Conservation (phyloP, 2,888 invertebrate genomes). For the Idaea biselata region DNA sequence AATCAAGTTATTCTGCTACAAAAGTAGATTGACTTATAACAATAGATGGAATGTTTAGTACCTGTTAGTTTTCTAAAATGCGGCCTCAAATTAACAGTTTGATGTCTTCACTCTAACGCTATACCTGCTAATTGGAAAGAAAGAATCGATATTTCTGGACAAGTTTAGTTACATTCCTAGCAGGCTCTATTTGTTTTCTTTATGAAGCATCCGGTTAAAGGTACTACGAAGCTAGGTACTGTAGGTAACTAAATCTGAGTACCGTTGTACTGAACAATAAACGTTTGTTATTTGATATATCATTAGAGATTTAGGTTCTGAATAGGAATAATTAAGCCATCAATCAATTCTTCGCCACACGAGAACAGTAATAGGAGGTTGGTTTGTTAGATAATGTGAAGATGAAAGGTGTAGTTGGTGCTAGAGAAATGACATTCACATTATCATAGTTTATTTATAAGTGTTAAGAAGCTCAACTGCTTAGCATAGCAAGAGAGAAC, state of each 20-base stretch:
- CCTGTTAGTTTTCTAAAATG: neutral
- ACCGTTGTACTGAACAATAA: conserved; percentile 2
- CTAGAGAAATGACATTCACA: too few species aligned
- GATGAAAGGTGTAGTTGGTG: too few species aligned
- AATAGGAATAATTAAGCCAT: neutral
- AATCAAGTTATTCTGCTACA: too few species aligned
- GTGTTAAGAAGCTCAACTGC: too few species aligned
- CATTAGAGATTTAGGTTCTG: neutral
- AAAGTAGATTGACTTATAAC: neutral
- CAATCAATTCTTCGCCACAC: neutral
- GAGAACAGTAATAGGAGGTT: neutral
- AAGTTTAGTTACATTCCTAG: conserved; percentile 23
- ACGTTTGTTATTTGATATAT: neutral
- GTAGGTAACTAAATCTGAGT: conserved; percentile 1
- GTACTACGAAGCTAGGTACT: conserved; percentile 3
- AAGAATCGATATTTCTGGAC: conserved; percentile 10
- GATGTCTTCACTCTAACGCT: neutral
- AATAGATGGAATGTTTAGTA: neutral
- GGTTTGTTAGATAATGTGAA: neutral
- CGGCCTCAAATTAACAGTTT: neutral
- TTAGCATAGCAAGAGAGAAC: too few species aligned
- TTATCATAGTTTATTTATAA: too few species aligned
- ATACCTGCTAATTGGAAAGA: neutral
- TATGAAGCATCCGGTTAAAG: conserved; percentile 22
- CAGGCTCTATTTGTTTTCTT: conserved; percentile 25